A percentile compares a stretch with the other conserved stretches of the same genome.
Conservation (phyloP, 2,113 vertebrate species). For the Spermophilus dauricus region DNA sequence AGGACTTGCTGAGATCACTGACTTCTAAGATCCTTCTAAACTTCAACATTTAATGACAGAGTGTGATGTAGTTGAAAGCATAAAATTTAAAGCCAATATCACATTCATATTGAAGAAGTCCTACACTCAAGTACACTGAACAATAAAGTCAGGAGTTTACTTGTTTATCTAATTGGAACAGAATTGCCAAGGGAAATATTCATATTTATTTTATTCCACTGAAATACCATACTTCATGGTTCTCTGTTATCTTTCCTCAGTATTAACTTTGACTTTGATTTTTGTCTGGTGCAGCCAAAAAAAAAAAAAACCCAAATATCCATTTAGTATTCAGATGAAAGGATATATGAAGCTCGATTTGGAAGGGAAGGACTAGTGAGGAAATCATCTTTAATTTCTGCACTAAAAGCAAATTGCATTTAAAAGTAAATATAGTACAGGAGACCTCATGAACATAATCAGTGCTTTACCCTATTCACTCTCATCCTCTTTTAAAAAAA, state of each 20-base stretch:
- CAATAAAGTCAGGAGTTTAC: not conserved
- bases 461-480: not conserved
- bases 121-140: not conserved
- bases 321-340: conserved; percentile 36
- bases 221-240: not conserved
- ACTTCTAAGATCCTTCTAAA: conserved; percentile 8
- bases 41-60: not conserved
- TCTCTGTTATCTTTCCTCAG: conserved; percentile 45
- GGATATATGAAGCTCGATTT: not conserved
- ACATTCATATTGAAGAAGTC: conserved; percentile 51
- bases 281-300: not conserved
- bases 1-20: not conserved
- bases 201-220: conserved; percentile 47
- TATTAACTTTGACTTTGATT: conserved; percentile 55
- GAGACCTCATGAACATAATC: not conserved
- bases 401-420: conserved; percentile 20
- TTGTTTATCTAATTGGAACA: conserved; percentile 59
- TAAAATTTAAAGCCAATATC: not conserved
- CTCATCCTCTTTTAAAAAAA: not conserved
- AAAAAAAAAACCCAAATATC: not conserved
- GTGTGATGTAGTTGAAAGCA: conserved; percentile 11
- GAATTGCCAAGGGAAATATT: not conserved
- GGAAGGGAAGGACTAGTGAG: not conserved
- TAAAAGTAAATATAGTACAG: not conserved
- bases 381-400: conserved; percentile 15